A percentile compares a stretch with the other conserved stretches of the same genome.
These are phyloP conservation scores for Argyra leucocephala DNA, from an alignment of 2,888 invertebrate genomes.

Conservation along the genomic window DNA sequence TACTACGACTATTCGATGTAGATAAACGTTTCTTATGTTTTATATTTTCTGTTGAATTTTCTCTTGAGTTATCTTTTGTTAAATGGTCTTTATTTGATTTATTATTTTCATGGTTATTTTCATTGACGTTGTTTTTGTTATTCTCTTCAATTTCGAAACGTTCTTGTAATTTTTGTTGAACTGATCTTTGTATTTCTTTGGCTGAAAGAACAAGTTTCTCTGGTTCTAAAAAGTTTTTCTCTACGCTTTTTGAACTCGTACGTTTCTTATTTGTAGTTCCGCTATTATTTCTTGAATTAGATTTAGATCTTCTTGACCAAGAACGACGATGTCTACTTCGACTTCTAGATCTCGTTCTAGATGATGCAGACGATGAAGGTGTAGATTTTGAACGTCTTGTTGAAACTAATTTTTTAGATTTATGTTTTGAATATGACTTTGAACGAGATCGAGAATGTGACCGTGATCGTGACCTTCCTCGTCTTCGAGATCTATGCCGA, in stretches of 20 bases:
- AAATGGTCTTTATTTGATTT: background rate
- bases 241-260: background rate
- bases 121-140: constrained; percentile 28
- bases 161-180: constrained; percentile 36
- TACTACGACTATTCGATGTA: background rate
- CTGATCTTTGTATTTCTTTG: constrained; percentile 35
- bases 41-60: background rate
- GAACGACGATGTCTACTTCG: constrained; percentile 26
- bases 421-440: constrained; percentile 20
- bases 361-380: constrained; percentile 29
- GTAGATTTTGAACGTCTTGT: constrained; percentile 37
- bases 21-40: background rate
- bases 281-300: background rate
- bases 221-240: constrained; percentile 29
- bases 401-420: constrained; percentile 33
- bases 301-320: constrained; percentile 18
- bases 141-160: constrained; percentile 34
- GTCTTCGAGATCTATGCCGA: constrained; percentile 15
- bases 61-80: background rate
- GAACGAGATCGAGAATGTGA: constrained; percentile 21
- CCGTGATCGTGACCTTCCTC: constrained; percentile 28
- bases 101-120: background rate
- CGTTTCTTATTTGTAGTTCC: background rate
- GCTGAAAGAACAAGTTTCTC: constrained; percentile 37
- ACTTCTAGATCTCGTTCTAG: constrained; percentile 32